A percentile compares a stretch with the other conserved stretches of the same genome.
These are phyloP conservation scores for Andricus curvator DNA, from an alignment of 2,888 invertebrate species.

Conservation along the genomic window DNA sequence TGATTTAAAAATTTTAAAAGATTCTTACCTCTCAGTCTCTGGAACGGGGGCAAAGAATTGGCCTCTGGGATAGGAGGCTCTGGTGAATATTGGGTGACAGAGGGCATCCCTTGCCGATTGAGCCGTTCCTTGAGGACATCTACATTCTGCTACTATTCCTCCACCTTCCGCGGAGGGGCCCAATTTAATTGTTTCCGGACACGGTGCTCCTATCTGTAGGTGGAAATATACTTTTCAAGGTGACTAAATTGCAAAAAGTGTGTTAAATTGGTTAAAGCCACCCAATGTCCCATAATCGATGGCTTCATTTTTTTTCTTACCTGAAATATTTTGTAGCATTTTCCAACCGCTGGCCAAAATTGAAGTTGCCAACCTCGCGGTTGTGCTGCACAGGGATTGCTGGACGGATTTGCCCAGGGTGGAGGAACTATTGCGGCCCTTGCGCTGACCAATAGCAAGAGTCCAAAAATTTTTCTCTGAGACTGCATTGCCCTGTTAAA, in stretches of 20 bases:
- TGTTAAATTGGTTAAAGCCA: too few species aligned
- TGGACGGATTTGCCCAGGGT: slow-evolving; percentile 90
- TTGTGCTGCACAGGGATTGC: slow-evolving; percentile 90
- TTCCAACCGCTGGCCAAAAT: slow-evolving; percentile 90
- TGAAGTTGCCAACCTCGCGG: slow-evolving; percentile 92
- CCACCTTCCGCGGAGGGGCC: slow-evolving; percentile 82
- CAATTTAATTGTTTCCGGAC: slow-evolving; percentile 91
- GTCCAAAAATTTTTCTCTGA: slow-evolving; percentile 58
- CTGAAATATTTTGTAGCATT: slow-evolving; percentile 93
- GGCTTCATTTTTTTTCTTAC: slow-evolving; percentile 72
- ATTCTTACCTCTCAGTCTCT: slow-evolving; percentile 61
- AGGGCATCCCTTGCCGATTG: slow-evolving; percentile 84
- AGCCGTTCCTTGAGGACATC: slow-evolving; percentile 90
- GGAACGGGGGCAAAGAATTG: slow-evolving; percentile 88
- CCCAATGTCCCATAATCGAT: not conserved
- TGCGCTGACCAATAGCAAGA: slow-evolving; percentile 68
- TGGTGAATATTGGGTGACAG: slow-evolving; percentile 87
- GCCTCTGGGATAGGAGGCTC: slow-evolving; percentile 86
- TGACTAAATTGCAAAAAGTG: too few species aligned
- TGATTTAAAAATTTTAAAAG: not conserved
- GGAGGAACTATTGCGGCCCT: slow-evolving; percentile 87
- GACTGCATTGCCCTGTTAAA: slow-evolving; percentile 65
- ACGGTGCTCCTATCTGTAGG: slow-evolving; percentile 85
- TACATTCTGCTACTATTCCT: slow-evolving; percentile 86
- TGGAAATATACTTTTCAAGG: too few species aligned